A percentile compares a stretch with the other conserved stretches of the same genome.
phyloP scores from a whole-genome alignment of 2,888 invertebrate species.

The Cephus rjabovi region DNA sequence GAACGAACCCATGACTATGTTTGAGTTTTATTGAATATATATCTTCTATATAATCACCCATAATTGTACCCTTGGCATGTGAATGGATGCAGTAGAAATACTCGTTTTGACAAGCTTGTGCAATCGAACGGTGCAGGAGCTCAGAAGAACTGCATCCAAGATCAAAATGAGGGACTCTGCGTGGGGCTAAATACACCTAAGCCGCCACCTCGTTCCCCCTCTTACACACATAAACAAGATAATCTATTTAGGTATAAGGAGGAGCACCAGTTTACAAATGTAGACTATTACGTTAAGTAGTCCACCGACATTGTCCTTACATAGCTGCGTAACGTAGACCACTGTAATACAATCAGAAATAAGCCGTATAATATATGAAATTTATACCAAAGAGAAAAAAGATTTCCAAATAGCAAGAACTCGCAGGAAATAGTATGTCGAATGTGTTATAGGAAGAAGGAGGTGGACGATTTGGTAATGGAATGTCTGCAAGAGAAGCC shows the following conservation, averaged over 20 bases:
- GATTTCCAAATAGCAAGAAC: not conserved
- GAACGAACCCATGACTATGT: not conserved
- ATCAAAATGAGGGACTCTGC: conserved; percentile 60
- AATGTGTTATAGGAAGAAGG: conserved; percentile 75
- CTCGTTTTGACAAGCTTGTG: conserved; percentile 18
- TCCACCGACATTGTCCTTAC: not conserved
- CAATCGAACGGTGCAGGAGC: conserved; percentile 32
- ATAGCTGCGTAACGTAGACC: not conserved
- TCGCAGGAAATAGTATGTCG: not conserved
- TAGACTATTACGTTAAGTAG: not conserved
- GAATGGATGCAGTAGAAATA: conserved; percentile 31
- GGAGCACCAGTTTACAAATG: not conserved
- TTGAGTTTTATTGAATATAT: not conserved
- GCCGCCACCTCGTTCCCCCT: conserved; percentile 63
- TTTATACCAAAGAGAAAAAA: not conserved
- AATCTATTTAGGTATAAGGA: not conserved
- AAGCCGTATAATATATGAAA: not conserved
- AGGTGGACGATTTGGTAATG: conserved; percentile 91
- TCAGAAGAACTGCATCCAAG: conserved; percentile 47
- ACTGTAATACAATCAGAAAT: not conserved
- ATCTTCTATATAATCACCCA: not conserved
- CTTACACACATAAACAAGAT: conserved; percentile 35
- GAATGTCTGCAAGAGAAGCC: conserved; percentile 73
- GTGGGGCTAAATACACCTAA: conserved; percentile 46
- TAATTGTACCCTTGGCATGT: not conserved